Base-by-base conservation (phyloP, 2,797 vertebrate genomes). In the Euphonia xanthogaster region DNA sequence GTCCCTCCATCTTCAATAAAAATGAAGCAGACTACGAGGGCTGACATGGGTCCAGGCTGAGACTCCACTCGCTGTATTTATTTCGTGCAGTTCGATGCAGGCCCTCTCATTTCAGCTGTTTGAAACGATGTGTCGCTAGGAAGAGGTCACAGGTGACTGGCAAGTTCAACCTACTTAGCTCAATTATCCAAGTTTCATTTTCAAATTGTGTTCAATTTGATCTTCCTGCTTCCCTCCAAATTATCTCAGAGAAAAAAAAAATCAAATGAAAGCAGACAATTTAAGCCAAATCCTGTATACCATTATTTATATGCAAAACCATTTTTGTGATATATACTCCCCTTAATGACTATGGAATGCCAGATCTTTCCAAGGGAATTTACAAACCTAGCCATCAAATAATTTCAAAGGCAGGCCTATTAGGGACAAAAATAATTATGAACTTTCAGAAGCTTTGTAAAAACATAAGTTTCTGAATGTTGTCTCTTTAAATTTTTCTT, bases 141-240 rank as follows among this genome's bases (percentile, higher is more conserved):
- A 89, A 53, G 74, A 97, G 97, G 97, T 97, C 96, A 97, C 87
- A 97, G 94, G 96, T 96, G 94, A 97, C 95, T 81, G 95, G 95
- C 95, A 95, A 97, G 96, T 96, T 98, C 97, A 97, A 86, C 91
- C 75, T 93, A 96, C 95, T 97, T 96, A 97, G 94, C 87, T 96
- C 96, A 97, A 97, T 98, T 97, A 97, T 94, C 91, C 96, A 97
- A 95, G 87, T 97, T 98, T 96, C 96, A 91, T 97, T 97, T 96
- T 91, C 90, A 97, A 97, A 98, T 96, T 96, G 92, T 92, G 84
- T 95, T 97, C 94, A 96, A 76, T 95, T 96, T 96, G 72, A 97
- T 97, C 95, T 95, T 95, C 71, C 79, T 95, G 83, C 93, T 90
- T 97, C 79, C 51, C 77, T 96, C 71, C 86, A 91, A 97, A 96